Conservation (phyloP, 2,113 vertebrate species). For the Prietella phreatophila region DNA sequence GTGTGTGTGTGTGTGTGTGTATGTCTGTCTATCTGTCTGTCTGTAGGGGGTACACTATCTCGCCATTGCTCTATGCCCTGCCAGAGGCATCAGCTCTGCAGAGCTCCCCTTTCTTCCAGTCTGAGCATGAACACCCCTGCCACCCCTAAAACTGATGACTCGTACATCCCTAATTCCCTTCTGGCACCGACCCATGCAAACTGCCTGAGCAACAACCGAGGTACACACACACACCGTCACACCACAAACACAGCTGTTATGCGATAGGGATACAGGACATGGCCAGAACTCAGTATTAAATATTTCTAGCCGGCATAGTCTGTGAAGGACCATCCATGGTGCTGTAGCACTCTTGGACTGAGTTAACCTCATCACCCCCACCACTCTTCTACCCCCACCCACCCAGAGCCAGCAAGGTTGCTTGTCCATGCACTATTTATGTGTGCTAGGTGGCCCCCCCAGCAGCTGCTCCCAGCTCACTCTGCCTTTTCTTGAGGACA, state of each 20-base stretch:
- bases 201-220: slow-evolving; percentile 61
- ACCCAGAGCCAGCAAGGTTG: slow-evolving; percentile 23
- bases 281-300: no score
- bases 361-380: no score
- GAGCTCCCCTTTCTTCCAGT: slow-evolving; percentile 62
- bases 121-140: slow-evolving; percentile 50
- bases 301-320: no score
- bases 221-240: slow-evolving; percentile 47
- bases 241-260: slow-evolving; percentile 2
- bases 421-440: slow-evolving; percentile 63
- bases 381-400: background rate
- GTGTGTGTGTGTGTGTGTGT: background rate
- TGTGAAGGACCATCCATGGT: no score
- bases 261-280: no score
- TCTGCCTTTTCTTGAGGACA: slow-evolving; percentile 64
- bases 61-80: slow-evolving; percentile 74
- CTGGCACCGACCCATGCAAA: no score
- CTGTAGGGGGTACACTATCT: slow-evolving; percentile 77
- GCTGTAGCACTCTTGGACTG: no score
- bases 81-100: slow-evolving; percentile 76
- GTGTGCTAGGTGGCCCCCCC: slow-evolving; percentile 64
- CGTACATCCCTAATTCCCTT: slow-evolving; percentile 66
- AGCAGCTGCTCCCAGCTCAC: slow-evolving; percentile 60
- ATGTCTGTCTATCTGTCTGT: slow-evolving; percentile 55
- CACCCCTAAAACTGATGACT: slow-evolving; percentile 72